Conservation (phyloP, 2,797 vertebrate species). For the Tapirus indicus region DNA sequence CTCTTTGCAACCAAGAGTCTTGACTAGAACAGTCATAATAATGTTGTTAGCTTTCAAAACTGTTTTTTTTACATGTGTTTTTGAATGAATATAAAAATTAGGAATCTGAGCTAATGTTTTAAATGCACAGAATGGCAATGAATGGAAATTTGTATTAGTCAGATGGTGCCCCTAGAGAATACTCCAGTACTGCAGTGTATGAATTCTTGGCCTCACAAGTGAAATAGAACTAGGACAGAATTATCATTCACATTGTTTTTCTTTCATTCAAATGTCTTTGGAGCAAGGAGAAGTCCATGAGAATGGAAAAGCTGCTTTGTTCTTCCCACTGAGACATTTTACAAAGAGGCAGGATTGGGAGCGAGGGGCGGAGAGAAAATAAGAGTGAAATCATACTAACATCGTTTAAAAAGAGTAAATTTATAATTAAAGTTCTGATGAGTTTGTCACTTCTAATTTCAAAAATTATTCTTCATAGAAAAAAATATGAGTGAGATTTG, state of each 20-base stretch:
- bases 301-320: background rate
- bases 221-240: background rate
- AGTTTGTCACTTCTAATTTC: constrained; percentile 15
- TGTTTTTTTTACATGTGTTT: background rate
- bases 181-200: background rate
- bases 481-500: background rate
- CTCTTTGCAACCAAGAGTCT: background rate
- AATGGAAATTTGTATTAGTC: constrained; percentile 44
- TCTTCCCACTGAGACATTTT: background rate
- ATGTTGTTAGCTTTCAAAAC: constrained; percentile 23
- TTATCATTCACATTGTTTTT: constrained; percentile 13
- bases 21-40: background rate
- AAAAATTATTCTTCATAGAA: background rate
- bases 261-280: constrained; percentile 43
- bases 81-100: constrained; percentile 32
- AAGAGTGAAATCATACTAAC: background rate
- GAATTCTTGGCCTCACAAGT: constrained; percentile 24
- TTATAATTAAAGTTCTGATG: constrained; percentile 9
- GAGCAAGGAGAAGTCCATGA: background rate
- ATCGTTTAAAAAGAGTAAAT: background rate
- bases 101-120: constrained; percentile 34
- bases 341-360: background rate
- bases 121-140: constrained; percentile 16
- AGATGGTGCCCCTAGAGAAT: background rate
- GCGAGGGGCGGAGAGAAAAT: background rate